These are phyloP conservation scores for Anas acuta DNA, from an alignment of 2,797 vertebrate species.

Conservation along the genomic window DNA sequence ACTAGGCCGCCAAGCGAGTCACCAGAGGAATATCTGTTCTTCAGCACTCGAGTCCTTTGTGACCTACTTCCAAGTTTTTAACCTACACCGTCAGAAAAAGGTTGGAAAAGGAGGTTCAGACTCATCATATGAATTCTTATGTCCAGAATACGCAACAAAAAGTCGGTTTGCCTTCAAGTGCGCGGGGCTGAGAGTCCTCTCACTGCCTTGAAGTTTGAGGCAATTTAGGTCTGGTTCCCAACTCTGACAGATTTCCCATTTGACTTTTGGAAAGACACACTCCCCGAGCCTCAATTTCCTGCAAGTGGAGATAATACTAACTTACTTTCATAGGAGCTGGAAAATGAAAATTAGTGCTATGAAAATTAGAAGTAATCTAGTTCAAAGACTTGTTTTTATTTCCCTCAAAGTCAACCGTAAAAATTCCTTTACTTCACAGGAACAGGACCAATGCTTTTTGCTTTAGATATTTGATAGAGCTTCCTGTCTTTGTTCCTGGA, in stretches of 20 bases:
- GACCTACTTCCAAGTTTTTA: constrained; percentile 64
- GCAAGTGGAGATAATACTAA: background rate
- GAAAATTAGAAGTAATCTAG: constrained; percentile 9
- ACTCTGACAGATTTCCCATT: background rate
- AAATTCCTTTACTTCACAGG: background rate
- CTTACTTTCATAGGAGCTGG: background rate
- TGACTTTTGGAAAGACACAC: background rate
- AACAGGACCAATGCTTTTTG: background rate
- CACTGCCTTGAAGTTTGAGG: background rate
- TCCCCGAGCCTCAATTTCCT: background rate
- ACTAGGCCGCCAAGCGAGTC: constrained; percentile 31
- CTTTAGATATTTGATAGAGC: background rate
- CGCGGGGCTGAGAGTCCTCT: fast-evolving
- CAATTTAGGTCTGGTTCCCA: background rate
- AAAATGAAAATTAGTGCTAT: background rate
- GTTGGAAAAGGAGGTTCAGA: background rate
- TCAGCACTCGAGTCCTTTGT: constrained; percentile 40
- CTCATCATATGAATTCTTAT: background rate
- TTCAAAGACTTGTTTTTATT: constrained; percentile 38
- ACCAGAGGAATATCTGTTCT: constrained; percentile 69
- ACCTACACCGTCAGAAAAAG: background rate
- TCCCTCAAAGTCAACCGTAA: constrained; percentile 41
- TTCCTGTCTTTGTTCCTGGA: background rate
- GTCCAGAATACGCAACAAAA: fast-evolving
- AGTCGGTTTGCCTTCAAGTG: background rate